Base-by-base conservation (phyloP, 2,888 invertebrate species). In the Entomobrya proxima region DNA sequence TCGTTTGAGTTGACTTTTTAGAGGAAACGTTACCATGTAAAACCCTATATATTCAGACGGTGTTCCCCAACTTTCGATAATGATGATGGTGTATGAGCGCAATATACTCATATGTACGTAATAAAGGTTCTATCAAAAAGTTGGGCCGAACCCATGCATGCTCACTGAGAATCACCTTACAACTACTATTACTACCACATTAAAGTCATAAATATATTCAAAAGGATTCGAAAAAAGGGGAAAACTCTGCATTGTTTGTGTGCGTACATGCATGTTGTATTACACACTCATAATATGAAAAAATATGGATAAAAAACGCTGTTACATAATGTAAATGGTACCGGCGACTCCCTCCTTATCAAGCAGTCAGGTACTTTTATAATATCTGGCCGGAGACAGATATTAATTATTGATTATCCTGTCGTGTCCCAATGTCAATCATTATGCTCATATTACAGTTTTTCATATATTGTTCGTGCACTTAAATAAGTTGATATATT, bases 361-460 rank as follows among this genome's bases (percentile, higher is more conserved):
- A 52, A 50, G 52, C 52, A 52, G 40, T 21, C 69, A 69, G 69
- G 80, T 44, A 55, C 55, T 72, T 72, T 80, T 55, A 69, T 80
- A 80, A 72, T 80, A 72, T 80, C 80, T 67, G 50, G 47, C 72
- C 80, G 69, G 80, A 80, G 80, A 80, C 80, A 80, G 40, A 72
- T 80, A 84, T 87, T 84, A 84, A 87, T 75, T 84, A 84, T 87
- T 87, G 86, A 87, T 76, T 67, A 84, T 55, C 58, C 80, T 80
- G 69, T 50, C 83, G 50, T 83, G 78, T 83, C 86, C 83, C 76
- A 58, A 61, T 84, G 84, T 87, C 86, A 84, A 87, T 87, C 84
- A 86, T 78, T 77, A 61, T 77, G 76, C 75, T 74, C 75, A 81
- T 75, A 61, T 27, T 67, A 67, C 67, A 69, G n/a, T 44, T 69